Base-by-base conservation (phyloP, 1,140 invertebrate genomes). In the Listronotus bonariensis region DNA sequence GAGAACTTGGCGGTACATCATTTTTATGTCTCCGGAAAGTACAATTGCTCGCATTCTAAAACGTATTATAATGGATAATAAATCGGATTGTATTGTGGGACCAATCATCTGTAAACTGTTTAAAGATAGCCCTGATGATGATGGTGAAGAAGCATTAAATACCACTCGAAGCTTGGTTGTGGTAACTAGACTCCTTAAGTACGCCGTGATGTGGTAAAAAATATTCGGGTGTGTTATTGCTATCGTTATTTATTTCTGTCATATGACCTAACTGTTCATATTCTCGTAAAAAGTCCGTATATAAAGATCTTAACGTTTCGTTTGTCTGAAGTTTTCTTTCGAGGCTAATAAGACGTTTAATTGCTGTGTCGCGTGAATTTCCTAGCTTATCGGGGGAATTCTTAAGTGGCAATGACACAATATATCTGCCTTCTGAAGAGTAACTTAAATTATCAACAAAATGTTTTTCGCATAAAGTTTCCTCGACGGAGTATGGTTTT, bases 31-130 rank as follows among this genome's bases (percentile, higher is more conserved):
- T 26, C 2, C 20, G 1, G 20, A 26, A 26, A 26, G 65, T n/a
- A 61, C 38, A 42, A 72, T 11, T n/a, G 80, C 64, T 26, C 66
- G n/a, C 0, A 80, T 26, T 70, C 62, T 78, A 73, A 80, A 82
- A 46, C 79, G 72, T 15, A 82, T 58, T 6, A 82, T 20, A 52
- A 81, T 71, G 20, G 68, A 67, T 48, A 76, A 64, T 14, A 82
- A 51, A 45, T 82, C 78, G 6, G 72, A 49, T 66, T 78, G 76
- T 20, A 78, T 60, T 3, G 52, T 74, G 12, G 76, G 70, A 0
- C 76, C 74, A 0, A 60, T 51, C 40, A 68, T 51, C 20, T 73
- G 59, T 14, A 52, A 42, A 38, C 80, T 72, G 53, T 81, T 80
- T 5, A 70, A 17, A 2, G 58, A 63, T 10, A 48, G 1, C 3